These are phyloP conservation scores for Bothrops jararaca DNA, from an alignment of 2,113 vertebrate species.

Conservation along the genomic window DNA sequence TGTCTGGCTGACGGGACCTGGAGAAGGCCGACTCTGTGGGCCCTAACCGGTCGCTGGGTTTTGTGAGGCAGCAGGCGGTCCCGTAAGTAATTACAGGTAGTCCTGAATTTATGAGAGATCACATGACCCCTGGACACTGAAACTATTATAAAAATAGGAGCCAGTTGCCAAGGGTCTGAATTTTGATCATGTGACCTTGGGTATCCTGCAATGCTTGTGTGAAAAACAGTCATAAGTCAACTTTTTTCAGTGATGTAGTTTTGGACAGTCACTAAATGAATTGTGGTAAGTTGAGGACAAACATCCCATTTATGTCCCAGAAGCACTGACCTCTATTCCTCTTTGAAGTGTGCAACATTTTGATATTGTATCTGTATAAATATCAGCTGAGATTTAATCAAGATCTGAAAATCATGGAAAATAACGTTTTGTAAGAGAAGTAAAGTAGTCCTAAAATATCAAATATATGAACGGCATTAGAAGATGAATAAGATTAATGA, in stretches of 20 bases:
- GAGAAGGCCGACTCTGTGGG: no score
- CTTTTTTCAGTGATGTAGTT: background rate
- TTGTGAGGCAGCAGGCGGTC: no score
- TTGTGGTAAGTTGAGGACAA: background rate
- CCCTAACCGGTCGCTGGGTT: no score
- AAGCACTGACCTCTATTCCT: background rate
- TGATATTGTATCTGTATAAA: background rate
- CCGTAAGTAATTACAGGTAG: no score
- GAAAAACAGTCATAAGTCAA: no score
- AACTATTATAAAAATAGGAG: no score
- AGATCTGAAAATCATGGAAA: background rate
- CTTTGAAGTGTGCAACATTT: background rate
- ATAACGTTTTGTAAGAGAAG: background rate
- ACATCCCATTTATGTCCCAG: background rate
- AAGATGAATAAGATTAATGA: background rate
- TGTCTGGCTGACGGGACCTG: no score
- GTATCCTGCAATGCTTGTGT: no score
- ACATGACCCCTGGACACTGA: no score
- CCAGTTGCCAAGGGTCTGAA: no score
- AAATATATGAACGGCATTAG: background rate
- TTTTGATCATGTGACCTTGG: no score
- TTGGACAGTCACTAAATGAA: background rate
- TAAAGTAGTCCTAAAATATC: background rate
- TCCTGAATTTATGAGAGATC: no score
- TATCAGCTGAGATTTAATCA: background rate